These are phyloP conservation scores for Fissipunctia ypsillon DNA, from an alignment of 2,888 invertebrate species.

Conservation along the genomic window DNA sequence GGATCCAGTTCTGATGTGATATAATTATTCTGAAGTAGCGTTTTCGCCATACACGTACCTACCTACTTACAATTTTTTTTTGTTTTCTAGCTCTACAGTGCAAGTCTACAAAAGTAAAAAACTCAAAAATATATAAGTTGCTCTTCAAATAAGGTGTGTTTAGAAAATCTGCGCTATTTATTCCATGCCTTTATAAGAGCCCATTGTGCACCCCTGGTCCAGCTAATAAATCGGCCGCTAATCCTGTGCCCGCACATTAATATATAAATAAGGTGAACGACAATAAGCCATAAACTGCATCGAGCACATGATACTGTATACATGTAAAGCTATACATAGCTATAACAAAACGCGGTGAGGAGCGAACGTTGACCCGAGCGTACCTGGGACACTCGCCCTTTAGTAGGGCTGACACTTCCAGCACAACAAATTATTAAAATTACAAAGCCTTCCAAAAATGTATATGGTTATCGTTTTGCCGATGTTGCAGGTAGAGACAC, in stretches of 20 bases:
- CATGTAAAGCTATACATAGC: conserved; percentile 19
- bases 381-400: conserved; percentile 75
- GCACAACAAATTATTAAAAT: not conserved
- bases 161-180: conserved; percentile 18
- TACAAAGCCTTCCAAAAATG: not conserved
- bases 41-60: not conserved
- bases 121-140: not conserved
- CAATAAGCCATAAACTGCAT: conserved; percentile 50
- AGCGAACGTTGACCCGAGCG: conserved; percentile 68
- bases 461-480: not conserved
- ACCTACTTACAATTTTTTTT: not conserved
- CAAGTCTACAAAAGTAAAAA: not conserved
- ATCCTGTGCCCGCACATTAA: conserved; percentile 9
- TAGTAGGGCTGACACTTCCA: conserved; percentile 66
- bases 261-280: conserved; percentile 11
- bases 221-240: conserved; percentile 17
- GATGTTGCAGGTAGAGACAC: not conserved
- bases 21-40: not conserved
- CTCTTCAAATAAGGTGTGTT: not conserved
- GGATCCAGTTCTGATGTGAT: not conserved
- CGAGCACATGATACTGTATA: conserved; percentile 28
- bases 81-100: not conserved
- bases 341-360: conserved; percentile 50
- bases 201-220: not conserved
- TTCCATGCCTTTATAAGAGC: not conserved